A percentile compares a stretch with the other conserved stretches of the same genome.
These are phyloP conservation scores for Heteropelma amictum DNA, from an alignment of 2,888 invertebrate species.

Conservation along the genomic window DNA sequence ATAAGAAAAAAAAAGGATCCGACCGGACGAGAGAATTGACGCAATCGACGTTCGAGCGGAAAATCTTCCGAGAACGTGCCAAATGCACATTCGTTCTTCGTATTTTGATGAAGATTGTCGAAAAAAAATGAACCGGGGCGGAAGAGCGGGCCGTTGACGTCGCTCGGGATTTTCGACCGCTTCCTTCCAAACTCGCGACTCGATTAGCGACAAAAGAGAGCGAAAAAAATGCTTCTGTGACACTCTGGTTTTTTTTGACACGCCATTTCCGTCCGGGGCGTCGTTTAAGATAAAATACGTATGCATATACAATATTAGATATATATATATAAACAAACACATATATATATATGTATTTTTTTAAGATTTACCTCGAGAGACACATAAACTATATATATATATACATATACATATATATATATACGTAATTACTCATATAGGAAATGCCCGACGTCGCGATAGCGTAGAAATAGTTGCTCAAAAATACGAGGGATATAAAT, in stretches of 20 bases:
- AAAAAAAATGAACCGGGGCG: not conserved
- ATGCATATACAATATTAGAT: not conserved
- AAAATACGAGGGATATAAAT: conserved; percentile 37
- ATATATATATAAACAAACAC: not conserved
- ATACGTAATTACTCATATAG: too few species aligned
- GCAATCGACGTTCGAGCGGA: conserved; percentile 36
- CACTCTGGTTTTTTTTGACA: conserved; percentile 12
- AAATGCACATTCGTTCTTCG: not conserved
- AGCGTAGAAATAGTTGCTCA: conserved; percentile 58
- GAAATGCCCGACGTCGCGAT: conserved; percentile 14
- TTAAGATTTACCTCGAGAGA: not conserved
- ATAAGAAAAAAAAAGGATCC: not conserved
- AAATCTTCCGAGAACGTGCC: conserved; percentile 12
- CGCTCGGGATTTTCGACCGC: conserved; percentile 62
- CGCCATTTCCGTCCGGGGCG: conserved; percentile 58
- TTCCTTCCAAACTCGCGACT: conserved; percentile 36
- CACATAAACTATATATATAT: too few species aligned
- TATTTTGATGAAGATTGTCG: not conserved
- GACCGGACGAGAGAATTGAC: conserved; percentile 28
- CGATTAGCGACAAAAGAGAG: not conserved
- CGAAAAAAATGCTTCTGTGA: not conserved
- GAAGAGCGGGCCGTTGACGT: conserved; percentile 48
- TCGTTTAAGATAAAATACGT: conserved; percentile 15
- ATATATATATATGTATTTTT: conserved; percentile 12
- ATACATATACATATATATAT: too few species aligned